Conservation (phyloP, 2,797 vertebrate genomes). For the Morus bassanus region DNA sequence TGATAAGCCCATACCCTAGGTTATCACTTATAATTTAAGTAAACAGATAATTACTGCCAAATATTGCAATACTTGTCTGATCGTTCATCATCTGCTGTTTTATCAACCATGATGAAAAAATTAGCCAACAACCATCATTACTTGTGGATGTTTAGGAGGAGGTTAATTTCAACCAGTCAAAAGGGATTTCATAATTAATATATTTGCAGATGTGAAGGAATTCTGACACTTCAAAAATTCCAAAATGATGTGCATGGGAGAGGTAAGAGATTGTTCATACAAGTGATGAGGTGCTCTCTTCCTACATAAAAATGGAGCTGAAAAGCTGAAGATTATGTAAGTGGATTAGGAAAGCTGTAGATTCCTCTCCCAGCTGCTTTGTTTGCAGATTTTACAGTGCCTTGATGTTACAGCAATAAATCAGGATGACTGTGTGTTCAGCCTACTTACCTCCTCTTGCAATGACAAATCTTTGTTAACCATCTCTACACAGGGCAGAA, state of each 20-base stretch:
- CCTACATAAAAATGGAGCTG: neutral
- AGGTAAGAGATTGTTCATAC: neutral
- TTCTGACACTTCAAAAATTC: neutral
- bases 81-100: neutral
- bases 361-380: constrained; percentile 8
- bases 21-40: neutral
- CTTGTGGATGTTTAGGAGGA: neutral
- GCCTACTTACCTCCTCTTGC: neutral
- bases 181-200: neutral
- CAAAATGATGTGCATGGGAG: neutral
- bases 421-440: neutral
- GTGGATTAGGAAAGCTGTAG: neutral
- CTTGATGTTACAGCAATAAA: constrained; percentile 27
- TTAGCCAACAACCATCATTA: neutral
- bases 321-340: neutral
- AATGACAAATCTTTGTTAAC: neutral
- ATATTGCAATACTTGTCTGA: neutral
- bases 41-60: neutral
- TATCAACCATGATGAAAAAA: neutral
- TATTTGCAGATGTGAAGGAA: neutral
- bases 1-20: neutral
- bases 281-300: neutral
- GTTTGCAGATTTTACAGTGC: constrained; percentile 26
- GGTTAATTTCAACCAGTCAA: neutral
- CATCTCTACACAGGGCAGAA: neutral